phyloP scores from a whole-genome alignment of 1,140 invertebrate species.

The Magallana gigas region DNA sequence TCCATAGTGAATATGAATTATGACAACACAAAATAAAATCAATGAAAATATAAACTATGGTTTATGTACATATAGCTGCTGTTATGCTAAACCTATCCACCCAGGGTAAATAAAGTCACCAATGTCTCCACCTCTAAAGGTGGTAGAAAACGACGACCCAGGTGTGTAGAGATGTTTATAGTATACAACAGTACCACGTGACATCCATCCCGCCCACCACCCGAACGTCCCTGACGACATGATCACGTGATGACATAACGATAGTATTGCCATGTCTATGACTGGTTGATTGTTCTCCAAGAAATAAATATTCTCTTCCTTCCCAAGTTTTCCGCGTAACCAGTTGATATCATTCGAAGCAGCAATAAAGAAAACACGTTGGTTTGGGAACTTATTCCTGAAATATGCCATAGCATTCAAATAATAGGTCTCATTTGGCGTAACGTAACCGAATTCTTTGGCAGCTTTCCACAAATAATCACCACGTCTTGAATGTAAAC shows the following conservation, averaged over 20 bases:
- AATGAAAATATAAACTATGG: too few species aligned
- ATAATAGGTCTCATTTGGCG: slow-evolving; percentile 56
- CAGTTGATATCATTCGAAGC: slow-evolving; percentile 57
- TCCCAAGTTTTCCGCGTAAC: slow-evolving; percentile 38
- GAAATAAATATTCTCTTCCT: slow-evolving; percentile 40
- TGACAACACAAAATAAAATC: too few species aligned
- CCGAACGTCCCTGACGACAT: slow-evolving; percentile 73
- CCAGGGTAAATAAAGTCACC: slow-evolving; percentile 55
- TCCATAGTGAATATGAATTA: too few species aligned
- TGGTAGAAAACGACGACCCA: slow-evolving; percentile 46
- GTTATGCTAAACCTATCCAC: slow-evolving; percentile 50
- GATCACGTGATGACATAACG: slow-evolving; percentile 70
- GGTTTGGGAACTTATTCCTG: slow-evolving; percentile 48
- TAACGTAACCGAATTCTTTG: slow-evolving; percentile 55
- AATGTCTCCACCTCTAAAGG: slow-evolving; percentile 55
- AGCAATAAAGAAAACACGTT: slow-evolving; percentile 57
- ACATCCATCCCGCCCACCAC: slow-evolving; percentile 72
- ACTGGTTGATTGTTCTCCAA: slow-evolving; percentile 36
- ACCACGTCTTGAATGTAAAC: slow-evolving; percentile 64
- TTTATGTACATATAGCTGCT: too few species aligned
- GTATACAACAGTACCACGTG: slow-evolving; percentile 69
- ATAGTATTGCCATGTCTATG: slow-evolving; percentile 69
- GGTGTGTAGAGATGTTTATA: slow-evolving; percentile 62
- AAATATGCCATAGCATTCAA: slow-evolving; percentile 57
- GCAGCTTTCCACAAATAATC: slow-evolving; percentile 47